Evolutionary conservation across 2,888 invertebrate species (phyloP).

Genomic region (Perizoma affinitatum): DNA sequence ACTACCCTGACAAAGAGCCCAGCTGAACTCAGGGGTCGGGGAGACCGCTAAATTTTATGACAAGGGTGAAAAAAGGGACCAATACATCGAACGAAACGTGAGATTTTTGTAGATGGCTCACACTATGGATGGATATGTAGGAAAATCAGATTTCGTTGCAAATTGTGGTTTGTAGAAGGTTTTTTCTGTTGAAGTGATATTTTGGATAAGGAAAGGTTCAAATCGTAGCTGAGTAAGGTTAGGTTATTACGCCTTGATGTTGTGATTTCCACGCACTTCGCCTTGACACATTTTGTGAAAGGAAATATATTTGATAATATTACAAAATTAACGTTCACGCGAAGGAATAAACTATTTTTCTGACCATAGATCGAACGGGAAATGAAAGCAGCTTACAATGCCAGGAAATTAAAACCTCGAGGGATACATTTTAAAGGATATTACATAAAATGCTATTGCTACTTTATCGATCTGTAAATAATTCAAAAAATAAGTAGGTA

Average conservation of each 20-base stretch:
- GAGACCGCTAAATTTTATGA: conserved; percentile 52
- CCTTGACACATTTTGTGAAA: not conserved
- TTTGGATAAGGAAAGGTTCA: conserved; percentile 3
- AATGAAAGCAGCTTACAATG: too few relatives aligned
- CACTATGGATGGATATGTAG: conserved; percentile 11
- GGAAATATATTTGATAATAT: not conserved
- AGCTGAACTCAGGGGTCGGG: conserved; percentile 51
- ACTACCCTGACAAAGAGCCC: conserved; percentile 42
- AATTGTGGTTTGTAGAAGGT: conserved; percentile 33
- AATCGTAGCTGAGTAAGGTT: not conserved
- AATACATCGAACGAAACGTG: conserved; percentile 43
- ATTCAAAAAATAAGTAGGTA: too few relatives aligned
- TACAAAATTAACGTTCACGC: too few relatives aligned
- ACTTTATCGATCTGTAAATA: too few relatives aligned
- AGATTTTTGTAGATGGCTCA: conserved; percentile 45
- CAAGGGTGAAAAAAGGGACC: conserved; percentile 46
- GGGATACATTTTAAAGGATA: too few relatives aligned
- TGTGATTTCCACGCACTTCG: not conserved
- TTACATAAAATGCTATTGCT: too few relatives aligned
- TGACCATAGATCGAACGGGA: too few relatives aligned
- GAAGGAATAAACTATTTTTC: too few relatives aligned
- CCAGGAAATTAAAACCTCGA: too few relatives aligned
- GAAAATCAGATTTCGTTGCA: conserved; percentile 40
- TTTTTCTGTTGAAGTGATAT: conserved; percentile 32
- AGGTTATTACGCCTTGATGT: conserved; percentile 1